Evolutionary conservation across 2,113 vertebrate genomes (phyloP).

Genomic region (Chloroceryle aenea): DNA sequence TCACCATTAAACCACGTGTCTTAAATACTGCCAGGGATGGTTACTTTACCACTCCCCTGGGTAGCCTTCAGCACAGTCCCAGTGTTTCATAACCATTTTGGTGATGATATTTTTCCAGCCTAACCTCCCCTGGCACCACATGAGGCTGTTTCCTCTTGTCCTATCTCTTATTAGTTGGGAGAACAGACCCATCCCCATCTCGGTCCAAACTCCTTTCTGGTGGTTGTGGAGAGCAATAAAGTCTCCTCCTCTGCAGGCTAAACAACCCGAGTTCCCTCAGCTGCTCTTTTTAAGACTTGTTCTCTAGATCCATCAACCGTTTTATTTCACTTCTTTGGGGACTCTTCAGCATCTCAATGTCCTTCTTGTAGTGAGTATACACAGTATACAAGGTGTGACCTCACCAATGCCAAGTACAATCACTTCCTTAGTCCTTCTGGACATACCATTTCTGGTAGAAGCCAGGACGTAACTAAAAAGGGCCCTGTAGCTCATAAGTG

Average conservation of each 20-base stretch:
- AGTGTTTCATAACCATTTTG: neutral
- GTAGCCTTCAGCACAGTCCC: neutral
- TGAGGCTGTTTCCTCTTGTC: neutral
- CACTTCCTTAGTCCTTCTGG: neutral
- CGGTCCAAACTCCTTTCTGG: neutral
- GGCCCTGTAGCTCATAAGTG: fast-evolving
- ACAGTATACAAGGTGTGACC: neutral
- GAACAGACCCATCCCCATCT: neutral
- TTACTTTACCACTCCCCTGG: neutral
- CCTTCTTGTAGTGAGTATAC: neutral
- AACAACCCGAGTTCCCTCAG: neutral
- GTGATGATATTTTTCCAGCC: neutral
- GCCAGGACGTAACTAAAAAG: neutral
- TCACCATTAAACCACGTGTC: neutral
- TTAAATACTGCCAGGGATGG: neutral
- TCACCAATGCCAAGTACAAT: neutral
- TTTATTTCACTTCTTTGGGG: neutral
- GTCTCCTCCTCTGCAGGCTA: neutral
- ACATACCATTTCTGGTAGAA: neutral
- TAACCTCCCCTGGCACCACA: neutral
- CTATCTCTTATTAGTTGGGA: neutral
- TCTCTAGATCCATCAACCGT: neutral
- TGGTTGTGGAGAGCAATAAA: neutral
- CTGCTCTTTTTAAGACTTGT: neutral
- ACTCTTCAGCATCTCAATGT: neutral